Conservation (phyloP, 2,888 invertebrate species). For the Conomelus anceps region DNA sequence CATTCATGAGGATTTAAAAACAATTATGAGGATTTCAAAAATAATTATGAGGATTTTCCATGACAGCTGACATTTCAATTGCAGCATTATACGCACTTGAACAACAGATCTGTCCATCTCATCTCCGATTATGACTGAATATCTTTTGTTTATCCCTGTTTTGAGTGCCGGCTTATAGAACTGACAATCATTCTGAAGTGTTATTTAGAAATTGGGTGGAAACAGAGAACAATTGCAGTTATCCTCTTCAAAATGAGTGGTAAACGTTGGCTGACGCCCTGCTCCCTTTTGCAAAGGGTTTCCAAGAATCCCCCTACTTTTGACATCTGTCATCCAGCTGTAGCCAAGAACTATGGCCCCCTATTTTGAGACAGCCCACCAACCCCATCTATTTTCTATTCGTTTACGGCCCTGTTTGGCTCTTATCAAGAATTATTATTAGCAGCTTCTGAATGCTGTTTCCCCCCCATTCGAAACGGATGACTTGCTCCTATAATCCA, state of each 20-base stretch:
- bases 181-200: background rate
- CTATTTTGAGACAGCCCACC: background rate
- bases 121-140: background rate
- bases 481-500: background rate
- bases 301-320: background rate
- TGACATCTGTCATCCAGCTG: background rate
- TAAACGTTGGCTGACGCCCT: background rate
- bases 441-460: background rate
- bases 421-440: background rate
- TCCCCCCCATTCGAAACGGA: background rate
- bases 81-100: no score
- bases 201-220: background rate
- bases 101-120: background rate
- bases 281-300: background rate
- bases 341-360: background rate
- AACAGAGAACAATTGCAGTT: background rate
- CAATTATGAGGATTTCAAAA: background rate
- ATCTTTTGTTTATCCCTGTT: background rate
- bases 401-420: no score
- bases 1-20: background rate
- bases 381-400: background rate
- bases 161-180: background rate
- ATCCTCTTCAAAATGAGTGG: background rate
- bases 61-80: background rate
- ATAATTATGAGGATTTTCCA: background rate